phyloP scores from a whole-genome alignment of 2,797 vertebrate species.

The Buceros bicornis region DNA sequence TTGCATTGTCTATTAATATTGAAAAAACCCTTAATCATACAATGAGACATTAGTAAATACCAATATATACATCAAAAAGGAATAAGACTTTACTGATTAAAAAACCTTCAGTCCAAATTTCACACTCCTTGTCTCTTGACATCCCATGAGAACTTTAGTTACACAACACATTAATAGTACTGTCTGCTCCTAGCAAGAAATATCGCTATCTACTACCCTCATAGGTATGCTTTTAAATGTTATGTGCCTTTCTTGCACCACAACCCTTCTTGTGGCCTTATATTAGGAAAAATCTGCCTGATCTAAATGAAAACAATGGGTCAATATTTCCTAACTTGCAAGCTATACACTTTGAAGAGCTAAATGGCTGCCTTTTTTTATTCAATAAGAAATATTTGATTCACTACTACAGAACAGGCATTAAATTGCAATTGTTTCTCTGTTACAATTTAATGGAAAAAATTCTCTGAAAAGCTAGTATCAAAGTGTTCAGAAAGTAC shows the following conservation, averaged over 20 bases:
- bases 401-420: background rate
- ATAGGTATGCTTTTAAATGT: background rate
- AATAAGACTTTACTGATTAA: background rate
- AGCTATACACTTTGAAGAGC: background rate
- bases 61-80: background rate
- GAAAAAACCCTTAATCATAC: background rate
- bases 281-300: background rate
- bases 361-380: background rate
- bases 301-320: background rate
- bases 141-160: background rate
- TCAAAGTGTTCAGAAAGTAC: background rate
- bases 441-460: background rate
- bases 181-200: background rate
- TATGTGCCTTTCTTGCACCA: background rate
- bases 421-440: background rate
- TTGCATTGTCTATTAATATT: slow-evolving; percentile 91
- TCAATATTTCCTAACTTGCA: background rate
- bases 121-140: background rate
- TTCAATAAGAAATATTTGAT: background rate
- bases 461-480: background rate
- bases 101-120: background rate
- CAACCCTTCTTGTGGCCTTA: background rate
- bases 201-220: background rate
- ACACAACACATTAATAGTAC: background rate
- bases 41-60: background rate